Percentiles rank a stretch among this genome's conserved stretches.
Conservation (phyloP, 2,888 invertebrate species). For the Eutolmus rufibarbis region DNA sequence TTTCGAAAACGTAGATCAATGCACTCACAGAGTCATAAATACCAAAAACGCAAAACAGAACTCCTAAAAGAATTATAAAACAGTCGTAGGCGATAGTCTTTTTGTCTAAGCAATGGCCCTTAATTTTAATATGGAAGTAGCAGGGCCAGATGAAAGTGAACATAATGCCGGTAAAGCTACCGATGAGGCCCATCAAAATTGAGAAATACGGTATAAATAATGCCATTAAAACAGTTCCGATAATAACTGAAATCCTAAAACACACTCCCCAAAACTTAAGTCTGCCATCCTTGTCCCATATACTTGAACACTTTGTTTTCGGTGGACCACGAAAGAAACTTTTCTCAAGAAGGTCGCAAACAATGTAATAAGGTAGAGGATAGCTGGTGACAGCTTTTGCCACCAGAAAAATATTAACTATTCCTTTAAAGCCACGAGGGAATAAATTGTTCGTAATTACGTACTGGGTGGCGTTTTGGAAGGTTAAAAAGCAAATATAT, state of each 20-base stretch:
- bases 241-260: constrained; percentile 85
- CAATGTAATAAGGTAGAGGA: constrained; percentile 97
- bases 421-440: constrained; percentile 87
- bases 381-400: constrained; percentile 95
- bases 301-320: constrained; percentile 83
- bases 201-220: constrained; percentile 98
- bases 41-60: constrained; percentile 90
- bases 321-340: constrained; percentile 88
- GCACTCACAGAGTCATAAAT: constrained; percentile 89
- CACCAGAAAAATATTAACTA: constrained; percentile 95
- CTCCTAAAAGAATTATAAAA: constrained; percentile 89
- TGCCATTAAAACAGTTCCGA: constrained; percentile 93
- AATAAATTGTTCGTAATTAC: constrained; percentile 98
- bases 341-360: constrained; percentile 93
- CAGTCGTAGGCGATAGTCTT: constrained; percentile 87
- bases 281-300: constrained; percentile 91
- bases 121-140: constrained; percentile 94
- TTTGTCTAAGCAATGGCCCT: constrained; percentile 81
- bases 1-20: background rate
- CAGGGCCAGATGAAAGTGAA: constrained; percentile 99
- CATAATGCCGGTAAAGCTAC: constrained; percentile 99
- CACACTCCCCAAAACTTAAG: constrained; percentile 96
- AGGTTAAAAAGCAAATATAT: constrained; percentile 96
- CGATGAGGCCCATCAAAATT: constrained; percentile 98
- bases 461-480: constrained; percentile 91